Evolutionary conservation across 2,113 vertebrate species (phyloP), one percentile per base, ranked within the genome.

Genomic region (Planiliza haematocheilus): DNA sequence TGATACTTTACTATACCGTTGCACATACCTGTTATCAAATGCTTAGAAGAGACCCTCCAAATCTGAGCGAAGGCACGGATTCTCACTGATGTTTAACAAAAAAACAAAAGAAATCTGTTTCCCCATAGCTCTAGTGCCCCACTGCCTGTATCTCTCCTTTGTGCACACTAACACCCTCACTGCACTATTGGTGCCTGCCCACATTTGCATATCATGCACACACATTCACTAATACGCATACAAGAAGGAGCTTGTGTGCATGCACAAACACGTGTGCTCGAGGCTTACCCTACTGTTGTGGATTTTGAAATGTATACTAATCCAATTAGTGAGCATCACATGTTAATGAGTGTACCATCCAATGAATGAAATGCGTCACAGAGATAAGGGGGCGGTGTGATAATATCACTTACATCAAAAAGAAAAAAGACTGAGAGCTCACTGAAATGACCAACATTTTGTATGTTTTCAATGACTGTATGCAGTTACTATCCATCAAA

Each of bases 291-390:
- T 9, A 62, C 65, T 79, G 79, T 67, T 66, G 46, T 62, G 59
- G 79, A 79, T 90, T 74, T 70, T 36, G 79, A 73, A 74, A 82
- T 77, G 48, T 73, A 69, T 70, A 69, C 42, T 89, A 86, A 89
- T 91, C 84, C 85, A 85, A 62, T 88, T 88, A 83, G 71, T 65
- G 43, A 61, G 80, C 70, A 62, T 76, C 68, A 80, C 73, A 58
- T 49, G 51, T 52, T 62, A 42, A 74, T 79, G 77, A 76, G 45
- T 50, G 13, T 41, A 52, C 14, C 20, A 37, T 38, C 56, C 7
- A 45, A 57, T 57, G 52, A 77, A 79, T 77, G 56, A 68, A 51
- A 62, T 64, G 38, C 24, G 10, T 14, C 21, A 36, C 24, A 66
- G 46, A 65, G 21, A 52, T 61, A 9, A 30, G 0, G 6, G 12